Percentiles rank a stretch among this genome's conserved stretches.
These are phyloP conservation scores for Muntiacus muntjak DNA, from an alignment of 2,113 vertebrate species.

Conservation along the genomic window DNA sequence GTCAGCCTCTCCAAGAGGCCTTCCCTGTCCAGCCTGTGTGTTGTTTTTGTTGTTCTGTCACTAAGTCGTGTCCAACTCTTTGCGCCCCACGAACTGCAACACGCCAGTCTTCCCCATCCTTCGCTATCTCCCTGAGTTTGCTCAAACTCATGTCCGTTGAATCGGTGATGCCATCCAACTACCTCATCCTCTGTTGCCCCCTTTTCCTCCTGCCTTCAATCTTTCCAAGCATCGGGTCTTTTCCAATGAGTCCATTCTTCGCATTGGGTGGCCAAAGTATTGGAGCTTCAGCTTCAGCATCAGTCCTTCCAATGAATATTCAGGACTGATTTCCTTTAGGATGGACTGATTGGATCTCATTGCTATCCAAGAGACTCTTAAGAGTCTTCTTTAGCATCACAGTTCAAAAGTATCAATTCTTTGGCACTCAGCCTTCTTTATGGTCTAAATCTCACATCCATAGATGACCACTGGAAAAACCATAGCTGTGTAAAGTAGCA, in stretches of 20 bases:
- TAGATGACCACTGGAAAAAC: neutral
- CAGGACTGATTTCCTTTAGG: neutral
- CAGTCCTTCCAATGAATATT: neutral
- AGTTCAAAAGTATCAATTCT: neutral
- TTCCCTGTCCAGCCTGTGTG: neutral
- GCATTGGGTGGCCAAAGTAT: neutral
- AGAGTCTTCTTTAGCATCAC: neutral
- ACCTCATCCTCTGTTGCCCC: neutral
- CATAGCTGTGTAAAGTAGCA: neutral
- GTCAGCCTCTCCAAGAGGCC: neutral
- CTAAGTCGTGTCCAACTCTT: neutral
- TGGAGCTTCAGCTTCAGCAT: neutral
- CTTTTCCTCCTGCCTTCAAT: neutral
- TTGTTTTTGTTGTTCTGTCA: neutral
- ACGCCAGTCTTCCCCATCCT: neutral
- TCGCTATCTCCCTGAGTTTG: neutral
- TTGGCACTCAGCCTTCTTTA: neutral
- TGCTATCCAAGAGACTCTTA: neutral
- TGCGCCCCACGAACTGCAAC: neutral
- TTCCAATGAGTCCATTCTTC: neutral
- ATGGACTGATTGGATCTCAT: neutral
- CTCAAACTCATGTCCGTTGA: neutral
- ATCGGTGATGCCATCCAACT: neutral
- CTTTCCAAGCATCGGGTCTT: neutral
- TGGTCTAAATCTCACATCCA: neutral